Evolutionary conservation across 2,113 vertebrate genomes (phyloP).

Genomic region (Neoarius graeffei): DNA sequence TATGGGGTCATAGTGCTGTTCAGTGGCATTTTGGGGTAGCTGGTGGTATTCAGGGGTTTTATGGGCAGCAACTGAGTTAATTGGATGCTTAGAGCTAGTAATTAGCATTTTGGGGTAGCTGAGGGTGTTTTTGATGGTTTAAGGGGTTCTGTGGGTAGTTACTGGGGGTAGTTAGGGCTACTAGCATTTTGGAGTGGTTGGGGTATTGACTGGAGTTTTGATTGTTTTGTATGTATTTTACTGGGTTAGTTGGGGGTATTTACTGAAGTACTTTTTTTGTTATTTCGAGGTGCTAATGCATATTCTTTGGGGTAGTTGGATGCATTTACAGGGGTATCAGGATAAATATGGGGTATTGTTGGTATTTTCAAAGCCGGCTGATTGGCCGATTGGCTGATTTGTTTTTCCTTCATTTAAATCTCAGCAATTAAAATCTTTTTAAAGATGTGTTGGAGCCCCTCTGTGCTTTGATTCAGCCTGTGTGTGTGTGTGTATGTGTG

Average conservation of each 20-base stretch:
- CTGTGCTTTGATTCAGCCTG: background rate
- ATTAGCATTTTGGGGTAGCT: background rate
- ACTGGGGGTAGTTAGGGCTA: background rate
- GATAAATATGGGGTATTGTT: background rate
- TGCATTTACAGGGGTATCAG: background rate
- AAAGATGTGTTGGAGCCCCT: background rate
- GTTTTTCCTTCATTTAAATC: background rate
- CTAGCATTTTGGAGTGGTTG: background rate
- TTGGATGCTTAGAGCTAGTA: background rate
- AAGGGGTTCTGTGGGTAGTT: background rate
- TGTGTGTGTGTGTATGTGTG: constrained; percentile 21
- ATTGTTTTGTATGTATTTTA: background rate
- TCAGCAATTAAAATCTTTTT: constrained; percentile 17
- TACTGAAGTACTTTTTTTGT: background rate
- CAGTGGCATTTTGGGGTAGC: background rate
- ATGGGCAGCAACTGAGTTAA: background rate
- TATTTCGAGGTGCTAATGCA: background rate
- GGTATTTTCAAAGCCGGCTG: background rate
- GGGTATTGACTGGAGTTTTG: background rate
- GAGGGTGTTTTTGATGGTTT: background rate
- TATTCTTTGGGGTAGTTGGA: background rate
- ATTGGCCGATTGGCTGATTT: constrained; percentile 2
- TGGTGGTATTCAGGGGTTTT: background rate
- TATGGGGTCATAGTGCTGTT: background rate
- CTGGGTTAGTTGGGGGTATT: background rate